Conservation (phyloP, 2,888 invertebrate genomes). For the Tenthredo mesomela region DNA sequence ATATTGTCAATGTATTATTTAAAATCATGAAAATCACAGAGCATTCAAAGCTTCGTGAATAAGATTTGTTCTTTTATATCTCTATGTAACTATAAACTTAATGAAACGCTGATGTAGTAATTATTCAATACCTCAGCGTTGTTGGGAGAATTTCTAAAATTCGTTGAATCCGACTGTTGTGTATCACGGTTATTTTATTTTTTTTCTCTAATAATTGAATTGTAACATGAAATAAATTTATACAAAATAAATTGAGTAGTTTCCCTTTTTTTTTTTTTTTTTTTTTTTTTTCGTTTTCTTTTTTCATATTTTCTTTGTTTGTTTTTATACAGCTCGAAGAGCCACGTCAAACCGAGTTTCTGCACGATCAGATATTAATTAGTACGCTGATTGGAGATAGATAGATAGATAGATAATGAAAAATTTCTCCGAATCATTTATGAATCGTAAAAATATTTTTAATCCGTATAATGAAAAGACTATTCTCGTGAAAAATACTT, state of each 20-base stretch:
- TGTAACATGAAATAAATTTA: not conserved
- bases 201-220: not conserved
- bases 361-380: slow-evolving; percentile 28
- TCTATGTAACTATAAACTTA: slow-evolving; percentile 15
- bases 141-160: no score
- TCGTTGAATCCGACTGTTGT: not conserved
- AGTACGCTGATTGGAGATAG: slow-evolving; percentile 10
- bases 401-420: not conserved
- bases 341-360: not conserved
- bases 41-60: no score
- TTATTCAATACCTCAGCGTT: not conserved
- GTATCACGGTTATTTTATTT: not conserved
- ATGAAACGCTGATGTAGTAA: no score
- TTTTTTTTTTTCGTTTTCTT: not conserved
- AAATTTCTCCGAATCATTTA: not conserved
- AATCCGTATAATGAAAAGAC: not conserved
- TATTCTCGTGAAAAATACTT: slow-evolving; percentile 11
- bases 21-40: not conserved
- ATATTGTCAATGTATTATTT: not conserved
- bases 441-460: not conserved
- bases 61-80: no score
- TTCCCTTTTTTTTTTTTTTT: no score
- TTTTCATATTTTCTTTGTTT: not conserved
- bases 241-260: slow-evolving; percentile 12
- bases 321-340: not conserved